phyloP scores from a whole-genome alignment of 2,888 invertebrate genomes.

The Stenurella melanura region DNA sequence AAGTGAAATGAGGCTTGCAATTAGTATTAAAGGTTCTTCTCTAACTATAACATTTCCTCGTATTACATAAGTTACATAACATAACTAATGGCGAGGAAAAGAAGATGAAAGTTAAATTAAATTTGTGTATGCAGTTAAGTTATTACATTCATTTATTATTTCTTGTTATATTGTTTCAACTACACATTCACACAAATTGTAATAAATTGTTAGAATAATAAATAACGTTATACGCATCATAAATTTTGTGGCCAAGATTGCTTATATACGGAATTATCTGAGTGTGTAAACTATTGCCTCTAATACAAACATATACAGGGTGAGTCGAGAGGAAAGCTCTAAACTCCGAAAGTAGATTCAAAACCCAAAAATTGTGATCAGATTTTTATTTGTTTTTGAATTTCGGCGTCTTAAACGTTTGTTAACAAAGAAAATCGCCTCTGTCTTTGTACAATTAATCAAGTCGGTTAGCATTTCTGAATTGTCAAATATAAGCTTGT shows the following conservation, averaged over 20 bases:
- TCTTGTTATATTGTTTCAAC: constrained; percentile 40
- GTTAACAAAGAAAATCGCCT: no score
- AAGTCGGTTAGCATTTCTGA: no score
- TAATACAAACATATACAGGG: constrained; percentile 7
- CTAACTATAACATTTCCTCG: constrained; percentile 26
- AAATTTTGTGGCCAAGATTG: constrained; percentile 19
- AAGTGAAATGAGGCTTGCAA: constrained; percentile 8
- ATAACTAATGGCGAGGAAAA: constrained; percentile 24
- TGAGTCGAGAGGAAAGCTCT: no score
- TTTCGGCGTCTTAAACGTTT: no score
- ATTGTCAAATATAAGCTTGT: no score
- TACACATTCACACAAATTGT: constrained; percentile 33
- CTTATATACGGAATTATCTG: constrained; percentile 20
- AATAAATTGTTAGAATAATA: constrained; percentile 33
- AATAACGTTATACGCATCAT: constrained; percentile 8
- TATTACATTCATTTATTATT: constrained; percentile 36
- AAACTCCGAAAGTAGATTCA: no score
- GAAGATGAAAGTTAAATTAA: constrained; percentile 37
- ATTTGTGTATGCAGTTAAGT: constrained; percentile 27
- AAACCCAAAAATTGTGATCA: no score
- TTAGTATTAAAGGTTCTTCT: constrained; percentile 26
- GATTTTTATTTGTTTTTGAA: no score
- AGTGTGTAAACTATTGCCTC: constrained; percentile 19
- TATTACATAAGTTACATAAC: constrained; percentile 21
- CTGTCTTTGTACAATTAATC: no score